A percentile compares a stretch with the other conserved stretches of the same genome.
Conservation (phyloP, 1,140 invertebrate genomes). For the Sitophilus oryzae region DNA sequence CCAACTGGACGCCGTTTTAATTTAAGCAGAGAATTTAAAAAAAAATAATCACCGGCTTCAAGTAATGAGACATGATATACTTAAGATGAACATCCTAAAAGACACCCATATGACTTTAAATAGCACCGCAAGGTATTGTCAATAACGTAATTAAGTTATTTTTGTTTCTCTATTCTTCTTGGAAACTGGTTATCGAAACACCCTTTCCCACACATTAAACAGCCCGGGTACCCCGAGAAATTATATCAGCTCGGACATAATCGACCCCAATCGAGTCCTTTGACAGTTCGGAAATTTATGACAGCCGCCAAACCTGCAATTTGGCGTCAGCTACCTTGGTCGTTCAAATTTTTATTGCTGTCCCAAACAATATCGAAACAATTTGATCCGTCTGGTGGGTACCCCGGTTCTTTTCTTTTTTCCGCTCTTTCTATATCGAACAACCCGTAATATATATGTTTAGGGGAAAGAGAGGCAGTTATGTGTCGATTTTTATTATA, state of each 20-base stretch:
- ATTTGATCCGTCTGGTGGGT: constrained; percentile 20
- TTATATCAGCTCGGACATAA: constrained; percentile 10
- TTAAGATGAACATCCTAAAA: neutral
- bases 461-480: constrained; percentile 12
- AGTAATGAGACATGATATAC: too few relatives aligned
- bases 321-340: constrained; percentile 22
- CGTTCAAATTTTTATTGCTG: constrained; percentile 25
- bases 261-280: constrained; percentile 5
- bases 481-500: constrained; percentile 23
- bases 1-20: too few relatives aligned
- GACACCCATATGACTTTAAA: neutral
- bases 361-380: constrained; percentile 25
- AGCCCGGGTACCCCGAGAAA: neutral
- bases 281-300: constrained; percentile 24
- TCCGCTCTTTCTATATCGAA: constrained; percentile 15
- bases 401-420: constrained; percentile 5
- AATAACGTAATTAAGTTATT: neutral
- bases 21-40: too few relatives aligned
- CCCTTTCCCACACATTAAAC: constrained; percentile 11
- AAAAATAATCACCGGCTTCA: too few relatives aligned
- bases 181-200: neutral
- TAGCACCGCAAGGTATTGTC: neutral
- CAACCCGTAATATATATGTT: constrained; percentile 24
- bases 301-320: constrained; percentile 15
- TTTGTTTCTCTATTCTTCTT: neutral